Evolutionary conservation across 2,113 vertebrate genomes (phyloP), one percentile per base, ranked within the genome.

Genomic region (Malurus melanocephalus): DNA sequence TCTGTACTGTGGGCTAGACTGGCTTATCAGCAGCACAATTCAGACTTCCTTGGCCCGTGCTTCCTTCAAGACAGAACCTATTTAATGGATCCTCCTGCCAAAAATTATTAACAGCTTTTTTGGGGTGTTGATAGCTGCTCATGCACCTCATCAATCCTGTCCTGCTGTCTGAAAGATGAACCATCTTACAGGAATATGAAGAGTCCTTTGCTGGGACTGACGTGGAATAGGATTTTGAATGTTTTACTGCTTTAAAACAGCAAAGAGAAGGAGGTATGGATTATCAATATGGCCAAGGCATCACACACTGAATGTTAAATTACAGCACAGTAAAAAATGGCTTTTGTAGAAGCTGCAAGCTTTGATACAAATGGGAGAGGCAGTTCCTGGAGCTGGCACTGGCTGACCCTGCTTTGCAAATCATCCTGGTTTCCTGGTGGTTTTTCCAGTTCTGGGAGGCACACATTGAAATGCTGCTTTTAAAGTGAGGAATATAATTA

Each of bases 101-200:
- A 87, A 94, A 83, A 68, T 59, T 79, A 68, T 80, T 80, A 91
- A 65, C 74, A 83, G 61, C 74, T 93, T 89, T 80, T 73, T 85
- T 90, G 59, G 57, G 64, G 42, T 90, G 57, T 66, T 93, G 67
- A 28, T 46, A 85, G 68, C 74, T 89, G 40, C 66, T 89, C 67
- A 59, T 66, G 61, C 42, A 80, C 74, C 56, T 94, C 81, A 93
- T 95, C 65, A 83, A 3, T 88, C 77, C 65, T 85, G 35, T 48
- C 72, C 84, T 81, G n/a, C 80, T 74, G 3, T 57, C 72, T 71
- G 57, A 82, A 77, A 76, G 45, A 46, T 84, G 33, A 78, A 35
- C 5, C n/a, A 22, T 52, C 52, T 35, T 71, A 15, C 0, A 89
- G 59, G 64, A 74, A 35, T 82, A 57, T 57, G 60, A 60, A 79